phyloP scores from a whole-genome alignment of 2,888 invertebrate genomes.

The Calameuta pallipes region DNA sequence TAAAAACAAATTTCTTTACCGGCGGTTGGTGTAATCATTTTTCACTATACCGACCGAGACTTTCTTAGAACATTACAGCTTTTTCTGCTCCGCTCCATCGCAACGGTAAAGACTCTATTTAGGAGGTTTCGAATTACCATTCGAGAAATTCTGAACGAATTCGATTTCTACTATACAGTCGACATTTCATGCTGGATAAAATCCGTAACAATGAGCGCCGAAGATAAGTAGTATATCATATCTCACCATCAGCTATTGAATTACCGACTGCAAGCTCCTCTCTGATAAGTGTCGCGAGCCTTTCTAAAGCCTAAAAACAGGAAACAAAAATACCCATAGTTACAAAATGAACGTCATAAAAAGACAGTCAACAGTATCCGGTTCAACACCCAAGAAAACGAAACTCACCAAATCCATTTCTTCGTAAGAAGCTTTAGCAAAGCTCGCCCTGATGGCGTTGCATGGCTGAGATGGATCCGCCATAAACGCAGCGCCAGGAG shows the following conservation, averaged over 20 bases:
- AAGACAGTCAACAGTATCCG: not conserved
- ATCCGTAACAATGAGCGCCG: not conserved
- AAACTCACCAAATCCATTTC: conserved; percentile 72
- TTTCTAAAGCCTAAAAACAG: conserved; percentile 67
- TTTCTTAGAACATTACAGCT: not conserved
- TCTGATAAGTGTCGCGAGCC: conserved; percentile 72
- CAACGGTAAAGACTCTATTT: not conserved
- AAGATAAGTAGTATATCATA: conserved; percentile 30
- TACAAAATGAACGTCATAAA: not conserved
- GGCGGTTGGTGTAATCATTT: not conserved
- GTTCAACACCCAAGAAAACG: not conserved
- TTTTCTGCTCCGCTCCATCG: not conserved
- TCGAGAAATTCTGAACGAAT: not conserved
- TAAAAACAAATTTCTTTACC: not conserved
- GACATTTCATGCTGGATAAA: not conserved
- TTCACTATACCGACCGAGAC: not conserved
- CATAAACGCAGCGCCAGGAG: conserved; percentile 82
- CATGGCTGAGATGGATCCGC: conserved; percentile 73
- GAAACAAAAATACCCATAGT: conserved; percentile 1
- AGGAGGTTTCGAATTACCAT: not conserved
- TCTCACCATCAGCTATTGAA: conserved; percentile 41
- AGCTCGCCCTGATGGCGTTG: conserved; percentile 78
- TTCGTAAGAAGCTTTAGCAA: conserved; percentile 74
- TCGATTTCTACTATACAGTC: not conserved
- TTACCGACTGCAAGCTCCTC: conserved; percentile 68